These are phyloP conservation scores for Aphodius granarius DNA, from an alignment of 2,888 invertebrate species.

Conservation along the genomic window DNA sequence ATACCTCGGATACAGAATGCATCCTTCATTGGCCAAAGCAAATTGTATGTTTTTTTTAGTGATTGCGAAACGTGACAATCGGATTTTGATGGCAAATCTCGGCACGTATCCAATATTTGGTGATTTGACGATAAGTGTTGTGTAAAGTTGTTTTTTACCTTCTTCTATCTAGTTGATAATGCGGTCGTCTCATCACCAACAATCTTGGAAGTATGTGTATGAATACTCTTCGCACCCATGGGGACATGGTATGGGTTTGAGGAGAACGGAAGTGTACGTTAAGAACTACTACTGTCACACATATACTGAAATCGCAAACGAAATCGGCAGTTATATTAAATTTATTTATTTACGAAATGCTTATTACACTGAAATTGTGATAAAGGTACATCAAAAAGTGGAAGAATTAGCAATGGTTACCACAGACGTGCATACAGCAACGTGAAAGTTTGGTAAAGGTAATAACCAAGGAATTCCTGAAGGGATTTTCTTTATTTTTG, in stretches of 20 bases:
- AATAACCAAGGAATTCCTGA: no score
- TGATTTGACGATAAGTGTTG: background rate
- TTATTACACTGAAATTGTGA: no score
- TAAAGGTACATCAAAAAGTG: no score
- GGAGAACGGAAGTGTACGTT: conserved; percentile 98
- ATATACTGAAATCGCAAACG: conserved; percentile 47
- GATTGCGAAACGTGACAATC: background rate
- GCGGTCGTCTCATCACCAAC: conserved; percentile 87
- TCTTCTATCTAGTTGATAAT: conserved; percentile 65
- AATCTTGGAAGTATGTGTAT: conserved; percentile 94
- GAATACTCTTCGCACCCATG: conserved; percentile 94
- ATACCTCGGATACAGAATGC: background rate
- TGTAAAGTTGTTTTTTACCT: conserved; percentile 50
- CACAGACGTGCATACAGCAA: no score
- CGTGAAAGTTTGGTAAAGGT: no score
- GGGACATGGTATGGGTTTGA: conserved; percentile 97
- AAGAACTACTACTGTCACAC: conserved; percentile 79
- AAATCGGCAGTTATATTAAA: no score
- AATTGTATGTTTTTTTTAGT: background rate
- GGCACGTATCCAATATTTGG: background rate
- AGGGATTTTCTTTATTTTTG: no score
- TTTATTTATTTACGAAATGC: no score
- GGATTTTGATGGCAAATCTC: background rate
- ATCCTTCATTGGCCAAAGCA: background rate
- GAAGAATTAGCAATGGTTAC: no score